Evolutionary conservation across 2,888 invertebrate species (phyloP).

Genomic region (Temnothorax ravouxi): DNA sequence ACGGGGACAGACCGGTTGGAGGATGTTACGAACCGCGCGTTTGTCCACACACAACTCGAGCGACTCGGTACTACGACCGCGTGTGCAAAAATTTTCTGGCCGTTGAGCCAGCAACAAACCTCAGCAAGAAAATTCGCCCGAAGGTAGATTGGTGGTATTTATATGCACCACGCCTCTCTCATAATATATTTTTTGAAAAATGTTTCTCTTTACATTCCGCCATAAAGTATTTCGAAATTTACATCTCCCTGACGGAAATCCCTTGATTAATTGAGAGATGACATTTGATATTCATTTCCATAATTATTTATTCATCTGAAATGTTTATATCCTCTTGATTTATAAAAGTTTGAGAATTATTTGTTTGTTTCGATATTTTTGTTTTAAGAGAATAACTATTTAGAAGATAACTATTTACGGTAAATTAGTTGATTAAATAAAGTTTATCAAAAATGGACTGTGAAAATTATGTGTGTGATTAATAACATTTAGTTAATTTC

Average conservation of each 20-base stretch:
- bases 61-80: constrained; percentile 19
- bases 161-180: constrained; percentile 32
- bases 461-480: not conserved
- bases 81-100: constrained; percentile 52
- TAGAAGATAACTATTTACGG: not conserved
- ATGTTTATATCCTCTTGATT: not conserved
- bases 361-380: not conserved
- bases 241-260: not conserved
- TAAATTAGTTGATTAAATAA: not conserved
- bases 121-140: constrained; percentile 40
- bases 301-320: not conserved
- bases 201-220: constrained; percentile 8
- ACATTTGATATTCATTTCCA: not conserved
- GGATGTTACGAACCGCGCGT: constrained; percentile 37
- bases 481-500: not conserved
- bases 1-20: constrained; percentile 17
- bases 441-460: not conserved
- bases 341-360: not conserved
- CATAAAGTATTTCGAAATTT: constrained; percentile 8
- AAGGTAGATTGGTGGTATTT: constrained; percentile 48
- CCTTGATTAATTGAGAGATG: not conserved
- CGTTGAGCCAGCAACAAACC: constrained; percentile 43
- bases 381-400: not conserved
- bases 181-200: constrained; percentile 45
- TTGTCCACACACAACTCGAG: constrained; percentile 48